Evolutionary conservation across 1,140 invertebrate genomes (phyloP).

Genomic region (Heliconius hermathena): DNA sequence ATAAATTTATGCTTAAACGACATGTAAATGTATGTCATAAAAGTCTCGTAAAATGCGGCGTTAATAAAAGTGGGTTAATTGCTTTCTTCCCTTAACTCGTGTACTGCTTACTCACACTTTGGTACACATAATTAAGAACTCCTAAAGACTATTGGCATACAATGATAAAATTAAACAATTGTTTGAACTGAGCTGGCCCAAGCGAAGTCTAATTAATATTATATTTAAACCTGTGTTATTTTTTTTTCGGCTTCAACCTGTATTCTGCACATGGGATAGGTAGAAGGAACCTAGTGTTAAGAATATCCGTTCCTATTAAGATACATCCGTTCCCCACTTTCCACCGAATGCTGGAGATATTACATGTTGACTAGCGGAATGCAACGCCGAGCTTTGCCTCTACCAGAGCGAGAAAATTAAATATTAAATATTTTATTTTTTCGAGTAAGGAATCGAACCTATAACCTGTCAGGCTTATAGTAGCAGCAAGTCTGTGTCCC

Average conservation of each 20-base stretch:
- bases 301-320: no score
- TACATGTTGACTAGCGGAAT: no score
- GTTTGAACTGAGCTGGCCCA: neutral
- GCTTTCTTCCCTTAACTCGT: conserved; percentile 42
- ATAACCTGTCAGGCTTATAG: no score
- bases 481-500: no score
- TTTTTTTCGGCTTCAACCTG: no score
- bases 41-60: conserved; percentile 50
- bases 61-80: conserved; percentile 57
- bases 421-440: no score
- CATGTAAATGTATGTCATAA: conserved; percentile 43
- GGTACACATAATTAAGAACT: conserved; percentile 45
- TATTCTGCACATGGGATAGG: neutral
- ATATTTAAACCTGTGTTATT: neutral
- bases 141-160: conserved; percentile 32
- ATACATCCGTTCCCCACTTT: no score
- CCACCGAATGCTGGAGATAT: no score
- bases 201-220: neutral
- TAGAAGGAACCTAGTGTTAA: neutral
- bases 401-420: no score
- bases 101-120: conserved; percentile 41
- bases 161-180: neutral
- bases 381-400: no score
- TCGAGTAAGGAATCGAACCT: no score
- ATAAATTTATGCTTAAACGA: conserved; percentile 19